Conservation (phyloP, 2,888 invertebrate genomes). For the Rotaria socialis region DNA sequence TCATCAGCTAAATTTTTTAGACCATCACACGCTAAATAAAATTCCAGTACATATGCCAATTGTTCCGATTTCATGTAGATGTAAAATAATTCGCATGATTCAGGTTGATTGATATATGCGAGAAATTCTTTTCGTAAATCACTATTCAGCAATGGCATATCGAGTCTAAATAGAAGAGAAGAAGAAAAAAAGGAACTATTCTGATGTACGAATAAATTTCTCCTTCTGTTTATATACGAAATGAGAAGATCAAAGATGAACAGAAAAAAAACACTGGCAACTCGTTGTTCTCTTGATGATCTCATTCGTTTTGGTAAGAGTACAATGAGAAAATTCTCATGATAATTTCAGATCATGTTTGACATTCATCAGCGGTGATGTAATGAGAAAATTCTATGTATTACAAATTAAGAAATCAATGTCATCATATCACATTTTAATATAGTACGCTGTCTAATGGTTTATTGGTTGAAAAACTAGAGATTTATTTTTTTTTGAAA, state of each 20-base stretch:
- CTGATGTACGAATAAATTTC: not conserved
- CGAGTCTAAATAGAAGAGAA: not conserved
- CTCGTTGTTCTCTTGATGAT: not conserved
- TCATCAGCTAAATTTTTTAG: not conserved
- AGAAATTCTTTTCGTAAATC: constrained; percentile 29
- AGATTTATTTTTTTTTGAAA: too few relatives aligned
- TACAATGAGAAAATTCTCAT: not conserved
- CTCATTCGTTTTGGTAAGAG: not conserved
- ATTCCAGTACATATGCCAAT: not conserved
- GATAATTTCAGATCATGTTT: not conserved
- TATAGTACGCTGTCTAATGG: not conserved
- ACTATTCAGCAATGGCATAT: not conserved
- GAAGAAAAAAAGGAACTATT: not conserved
- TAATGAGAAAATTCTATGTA: not conserved
- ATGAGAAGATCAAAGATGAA: not conserved
- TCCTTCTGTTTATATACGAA: not conserved
- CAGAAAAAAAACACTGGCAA: not conserved
- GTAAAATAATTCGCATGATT: constrained; percentile 2
- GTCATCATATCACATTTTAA: too few relatives aligned
- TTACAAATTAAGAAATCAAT: too few relatives aligned
- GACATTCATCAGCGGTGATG: not conserved
- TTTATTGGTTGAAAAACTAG: not conserved
- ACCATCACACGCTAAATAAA: constrained; percentile 24
- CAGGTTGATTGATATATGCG: not conserved
- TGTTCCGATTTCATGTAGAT: not conserved